Evolutionary conservation across 2,113 vertebrate genomes (phyloP), one percentile per base, ranked within the genome.

Genomic region (Trogon melanurus): DNA sequence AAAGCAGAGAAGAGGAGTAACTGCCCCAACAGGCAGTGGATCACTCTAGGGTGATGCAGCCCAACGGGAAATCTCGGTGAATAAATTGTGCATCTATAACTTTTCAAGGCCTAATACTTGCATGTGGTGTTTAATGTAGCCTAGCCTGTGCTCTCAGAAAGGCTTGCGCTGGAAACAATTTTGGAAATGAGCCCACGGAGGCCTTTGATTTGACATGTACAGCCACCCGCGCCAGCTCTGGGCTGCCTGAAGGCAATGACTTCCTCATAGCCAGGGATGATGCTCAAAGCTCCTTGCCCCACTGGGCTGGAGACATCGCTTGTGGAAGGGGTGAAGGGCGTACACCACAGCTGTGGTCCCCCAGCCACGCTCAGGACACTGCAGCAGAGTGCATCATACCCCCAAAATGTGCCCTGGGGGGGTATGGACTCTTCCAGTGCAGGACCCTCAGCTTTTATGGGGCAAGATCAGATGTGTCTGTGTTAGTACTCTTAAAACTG

Each of bases 301-400:
- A 1, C 23, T n/a, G 15, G 4, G 4, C 32, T 45, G 26, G 9
- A 72, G 62, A 5, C 50, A 53, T 13, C 2, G 0, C 9, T 1
- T 60, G 45, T 45, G 32, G 36, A 90, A 69, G 38, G 25, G 29
- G 19, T 61, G 16, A 38, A 30, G 69, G 69, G 9, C 2, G 10
- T 34, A 61, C 25, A 65, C 0, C 6, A 7, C 22, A 32, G 5
- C 23, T 65, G 6, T 73, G 45, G 6, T 73, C 15, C 22, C 17
- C 7, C 44, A 51, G 67, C 16, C 1, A 2, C 18, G 10, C 15
- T 50, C 14, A 23, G 61, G 41, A 34, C 41, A 6, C 4, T 0
- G 8, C n/a, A 61, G 16, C 30, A 45, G 78, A 14, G 70, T 29
- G 29, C 20, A 17, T 21, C 3, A 1, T 15, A 16, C 7, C 7